Evolutionary conservation across 2,797 vertebrate genomes (phyloP).

Genomic region (Acanthopagrus latus): DNA sequence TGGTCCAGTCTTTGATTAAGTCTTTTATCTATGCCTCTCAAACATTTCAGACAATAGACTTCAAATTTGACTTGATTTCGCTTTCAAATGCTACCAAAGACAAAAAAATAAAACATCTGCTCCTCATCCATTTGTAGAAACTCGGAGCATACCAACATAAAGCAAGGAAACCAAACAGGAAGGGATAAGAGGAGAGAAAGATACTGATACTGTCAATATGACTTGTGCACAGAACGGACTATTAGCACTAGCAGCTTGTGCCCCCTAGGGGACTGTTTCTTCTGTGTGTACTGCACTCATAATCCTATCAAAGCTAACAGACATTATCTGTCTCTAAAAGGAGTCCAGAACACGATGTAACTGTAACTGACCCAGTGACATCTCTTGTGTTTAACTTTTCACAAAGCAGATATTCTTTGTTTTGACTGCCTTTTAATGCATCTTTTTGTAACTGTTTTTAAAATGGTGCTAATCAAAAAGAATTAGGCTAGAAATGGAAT

Average conservation of each 20-base stretch:
- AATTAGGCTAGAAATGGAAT: too few relatives aligned
- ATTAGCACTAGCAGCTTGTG: constrained; percentile 28
- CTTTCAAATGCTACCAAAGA: background rate
- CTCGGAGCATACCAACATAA: background rate
- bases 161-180: background rate
- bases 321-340: constrained; percentile 9
- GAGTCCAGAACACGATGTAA: constrained; percentile 25
- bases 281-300: constrained; percentile 4
- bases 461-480: background rate
- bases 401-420: background rate
- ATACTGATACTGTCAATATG: background rate
- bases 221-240: background rate
- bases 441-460: background rate
- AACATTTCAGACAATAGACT: background rate
- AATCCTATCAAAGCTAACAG: constrained; percentile 33
- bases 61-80: background rate
- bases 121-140: background rate
- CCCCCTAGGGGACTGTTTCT: constrained; percentile 41
- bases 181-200: background rate
- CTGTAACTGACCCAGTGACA: background rate
- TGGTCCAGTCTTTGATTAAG: background rate
- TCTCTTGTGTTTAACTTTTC: background rate
- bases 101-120: background rate
- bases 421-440: background rate
- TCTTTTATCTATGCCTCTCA: background rate